phyloP scores from a whole-genome alignment of 2,113 vertebrate species.

The Eurystomus gularis region DNA sequence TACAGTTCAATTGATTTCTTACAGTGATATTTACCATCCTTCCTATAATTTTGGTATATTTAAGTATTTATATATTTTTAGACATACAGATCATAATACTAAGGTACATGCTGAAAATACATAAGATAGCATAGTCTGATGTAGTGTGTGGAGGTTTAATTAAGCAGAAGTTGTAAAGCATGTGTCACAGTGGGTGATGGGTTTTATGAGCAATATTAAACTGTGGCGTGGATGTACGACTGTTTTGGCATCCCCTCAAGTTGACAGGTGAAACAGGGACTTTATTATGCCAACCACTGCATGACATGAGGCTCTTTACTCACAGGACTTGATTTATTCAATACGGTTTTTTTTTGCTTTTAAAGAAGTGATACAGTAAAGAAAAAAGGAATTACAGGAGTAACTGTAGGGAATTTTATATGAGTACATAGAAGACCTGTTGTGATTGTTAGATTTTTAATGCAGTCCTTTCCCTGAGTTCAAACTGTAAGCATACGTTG shows the following conservation, averaged over 20 bases:
- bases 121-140: background rate
- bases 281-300: background rate
- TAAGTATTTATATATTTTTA: background rate
- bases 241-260: background rate
- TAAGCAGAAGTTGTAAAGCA: background rate
- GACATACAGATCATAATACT: background rate
- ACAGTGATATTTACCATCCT: background rate
- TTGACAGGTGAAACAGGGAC: background rate
- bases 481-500: background rate
- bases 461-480: background rate
- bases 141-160: background rate
- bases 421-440: background rate
- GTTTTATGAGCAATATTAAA: background rate
- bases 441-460: background rate
- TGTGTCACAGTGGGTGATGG: background rate
- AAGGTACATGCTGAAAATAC: background rate
- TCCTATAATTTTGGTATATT: background rate
- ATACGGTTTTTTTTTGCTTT: background rate
- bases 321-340: background rate
- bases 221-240: background rate
- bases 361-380: background rate
- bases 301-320: background rate
- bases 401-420: background rate
- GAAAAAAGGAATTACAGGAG: background rate
- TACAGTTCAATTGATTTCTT: background rate